A percentile compares a stretch with the other conserved stretches of the same genome.
Evolutionary conservation across 2,113 vertebrate genomes (phyloP).

Genomic region (Salvator merianae): DNA sequence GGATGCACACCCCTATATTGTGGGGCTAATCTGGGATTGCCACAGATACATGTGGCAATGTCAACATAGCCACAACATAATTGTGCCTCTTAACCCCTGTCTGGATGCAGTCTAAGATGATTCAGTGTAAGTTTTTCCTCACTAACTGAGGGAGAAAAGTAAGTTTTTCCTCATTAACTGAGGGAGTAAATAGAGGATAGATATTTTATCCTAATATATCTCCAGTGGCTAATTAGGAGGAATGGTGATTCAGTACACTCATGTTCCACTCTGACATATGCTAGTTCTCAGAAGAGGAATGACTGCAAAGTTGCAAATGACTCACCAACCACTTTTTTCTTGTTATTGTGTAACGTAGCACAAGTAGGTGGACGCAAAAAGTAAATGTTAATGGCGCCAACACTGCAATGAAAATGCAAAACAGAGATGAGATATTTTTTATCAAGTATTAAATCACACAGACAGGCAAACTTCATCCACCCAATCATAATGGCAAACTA

Average conservation of each 20-base stretch:
- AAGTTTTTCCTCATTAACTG: too few relatives aligned
- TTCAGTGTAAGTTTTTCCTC: too few relatives aligned
- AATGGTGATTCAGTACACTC: background rate
- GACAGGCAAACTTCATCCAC: background rate
- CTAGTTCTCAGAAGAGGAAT: background rate
- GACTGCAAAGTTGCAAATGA: background rate
- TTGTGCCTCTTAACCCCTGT: too few relatives aligned
- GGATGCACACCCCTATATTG: too few relatives aligned
- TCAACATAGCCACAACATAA: too few relatives aligned
- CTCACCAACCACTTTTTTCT: slow-evolving; percentile 69
- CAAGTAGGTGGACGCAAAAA: slow-evolving; percentile 51
- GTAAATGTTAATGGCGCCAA: slow-evolving; percentile 42
- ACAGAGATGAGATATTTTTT: background rate
- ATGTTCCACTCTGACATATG: background rate
- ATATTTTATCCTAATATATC: background rate
- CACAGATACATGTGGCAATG: too few relatives aligned
- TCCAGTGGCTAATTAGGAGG: background rate
- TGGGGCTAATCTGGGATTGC: too few relatives aligned
- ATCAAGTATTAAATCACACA: background rate
- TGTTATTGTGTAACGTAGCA: slow-evolving; percentile 43
- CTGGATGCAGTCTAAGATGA: too few relatives aligned
- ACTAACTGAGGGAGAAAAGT: too few relatives aligned
- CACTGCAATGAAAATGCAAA: slow-evolving; percentile 44
- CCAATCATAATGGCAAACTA: background rate
- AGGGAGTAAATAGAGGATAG: too few relatives aligned